Percentiles rank a stretch among this genome's conserved stretches.
Conservation (phyloP, 2,113 vertebrate species). For the Oncorhynchus tshawytscha region DNA sequence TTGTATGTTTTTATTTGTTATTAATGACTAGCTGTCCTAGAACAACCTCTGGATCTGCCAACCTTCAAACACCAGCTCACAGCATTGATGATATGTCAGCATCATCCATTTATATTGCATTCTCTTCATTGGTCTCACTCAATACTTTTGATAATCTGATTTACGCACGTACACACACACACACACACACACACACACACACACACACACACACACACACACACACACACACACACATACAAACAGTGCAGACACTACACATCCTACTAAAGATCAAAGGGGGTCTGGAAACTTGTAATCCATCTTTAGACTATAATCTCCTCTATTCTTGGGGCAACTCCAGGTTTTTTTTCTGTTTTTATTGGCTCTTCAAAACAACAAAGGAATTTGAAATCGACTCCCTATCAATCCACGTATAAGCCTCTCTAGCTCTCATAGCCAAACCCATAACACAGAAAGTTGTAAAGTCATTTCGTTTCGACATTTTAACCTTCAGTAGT, state of each 20-base stretch:
- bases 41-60: neutral
- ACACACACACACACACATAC: neutral
- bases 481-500: constrained; percentile 49
- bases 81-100: constrained; percentile 50
- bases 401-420: constrained; percentile 19
- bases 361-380: constrained; percentile 18
- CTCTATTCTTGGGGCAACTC: constrained; percentile 28
- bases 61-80: neutral
- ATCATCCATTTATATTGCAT: neutral
- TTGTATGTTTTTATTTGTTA: neutral
- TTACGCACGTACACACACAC: neutral
- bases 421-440: neutral
- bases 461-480: constrained; percentile 5
- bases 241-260: neutral
- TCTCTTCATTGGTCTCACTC: neutral
- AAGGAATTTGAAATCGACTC: constrained; percentile 1
- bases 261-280: constrained; percentile 38
- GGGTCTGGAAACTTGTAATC: constrained; percentile 54
- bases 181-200: neutral
- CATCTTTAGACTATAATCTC: constrained; percentile 47
- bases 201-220: neutral
- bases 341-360: constrained; percentile 14
- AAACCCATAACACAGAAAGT: neutral
- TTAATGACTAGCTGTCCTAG: neutral
- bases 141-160: constrained; percentile 42